Evolutionary conservation across 2,888 invertebrate species (phyloP).

Genomic region (Coecobrya sp.): DNA sequence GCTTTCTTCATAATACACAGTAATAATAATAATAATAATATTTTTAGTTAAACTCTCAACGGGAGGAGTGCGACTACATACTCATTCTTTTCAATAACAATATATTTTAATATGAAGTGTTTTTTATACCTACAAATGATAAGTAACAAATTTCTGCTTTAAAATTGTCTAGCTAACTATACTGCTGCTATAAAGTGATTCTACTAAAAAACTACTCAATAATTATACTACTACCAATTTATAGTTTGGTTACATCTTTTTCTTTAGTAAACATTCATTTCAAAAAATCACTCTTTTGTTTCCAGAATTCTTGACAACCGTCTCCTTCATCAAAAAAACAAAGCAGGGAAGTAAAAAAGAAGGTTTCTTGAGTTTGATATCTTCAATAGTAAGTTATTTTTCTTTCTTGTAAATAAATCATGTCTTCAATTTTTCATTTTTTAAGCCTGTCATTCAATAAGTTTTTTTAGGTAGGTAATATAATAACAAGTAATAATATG

Average conservation of each 20-base stretch:
- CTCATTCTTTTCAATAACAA: conserved; percentile 31
- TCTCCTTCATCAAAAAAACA: conserved; percentile 11
- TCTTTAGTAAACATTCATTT: conserved; percentile 65
- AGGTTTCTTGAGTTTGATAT: conserved; percentile 12
- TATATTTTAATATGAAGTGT: conserved; percentile 27
- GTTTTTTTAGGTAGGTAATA: conserved; percentile 35
- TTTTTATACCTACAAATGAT: conserved; percentile 15
- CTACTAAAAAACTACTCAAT: conserved; percentile 27
- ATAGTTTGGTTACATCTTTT: conserved; percentile 7
- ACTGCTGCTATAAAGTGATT: too few relatives aligned
- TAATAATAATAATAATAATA: conserved; percentile 23
- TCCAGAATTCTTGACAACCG: conserved; percentile 20
- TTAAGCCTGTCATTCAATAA: conserved; percentile 46
- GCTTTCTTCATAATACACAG: conserved; percentile 42
- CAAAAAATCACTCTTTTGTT: conserved; percentile 64
- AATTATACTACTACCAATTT: conserved; percentile 37
- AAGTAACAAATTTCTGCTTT: conserved; percentile 68
- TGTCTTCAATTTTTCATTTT: conserved; percentile 53
- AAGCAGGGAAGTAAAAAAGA: conserved; percentile 11
- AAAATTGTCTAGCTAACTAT: background rate
- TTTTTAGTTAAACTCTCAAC: conserved; percentile 65
- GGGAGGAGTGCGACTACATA: conserved; percentile 62
- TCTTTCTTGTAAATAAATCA: too few relatives aligned
- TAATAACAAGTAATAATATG: too few relatives aligned
- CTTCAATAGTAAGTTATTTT: too few relatives aligned